A percentile compares a stretch with the other conserved stretches of the same genome.
These are phyloP conservation scores for Liparis tanakae DNA, from an alignment of 2,797 vertebrate genomes.

Conservation along the genomic window DNA sequence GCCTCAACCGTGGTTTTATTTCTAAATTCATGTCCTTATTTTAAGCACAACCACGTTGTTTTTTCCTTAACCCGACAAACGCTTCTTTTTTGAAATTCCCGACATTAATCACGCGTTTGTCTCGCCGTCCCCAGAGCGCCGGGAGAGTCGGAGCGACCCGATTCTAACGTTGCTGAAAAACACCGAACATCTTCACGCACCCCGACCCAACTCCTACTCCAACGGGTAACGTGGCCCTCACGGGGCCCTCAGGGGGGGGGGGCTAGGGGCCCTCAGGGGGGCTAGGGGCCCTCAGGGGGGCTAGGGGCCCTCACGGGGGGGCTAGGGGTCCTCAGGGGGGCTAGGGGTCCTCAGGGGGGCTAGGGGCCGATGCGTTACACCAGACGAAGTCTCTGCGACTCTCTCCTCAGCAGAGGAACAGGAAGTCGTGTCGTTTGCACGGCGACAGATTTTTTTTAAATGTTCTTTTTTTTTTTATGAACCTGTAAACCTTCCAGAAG, in stretches of 20 bases:
- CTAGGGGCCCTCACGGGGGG: neutral
- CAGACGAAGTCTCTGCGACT: conserved; percentile 7
- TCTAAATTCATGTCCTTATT: too few species aligned
- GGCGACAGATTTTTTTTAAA: neutral
- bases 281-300: conserved; percentile 1
- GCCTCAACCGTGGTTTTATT: too few species aligned
- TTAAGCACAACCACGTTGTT: neutral
- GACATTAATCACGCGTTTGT: too few species aligned
- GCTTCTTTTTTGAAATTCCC: too few species aligned
- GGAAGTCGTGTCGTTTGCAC: conserved; percentile 31
- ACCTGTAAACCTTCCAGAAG: conserved; percentile 44
- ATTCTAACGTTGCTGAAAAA: neutral
- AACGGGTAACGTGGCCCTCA: conserved; percentile 25
- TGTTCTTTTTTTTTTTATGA: conserved; percentile 2
- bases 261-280: neutral
- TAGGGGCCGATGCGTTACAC: conserved; percentile 1
- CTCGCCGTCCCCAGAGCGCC: too few species aligned
- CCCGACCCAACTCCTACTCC: neutral
- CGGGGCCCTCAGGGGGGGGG: neutral
- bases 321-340: too few species aligned
- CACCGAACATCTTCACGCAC: conserved; percentile 3
- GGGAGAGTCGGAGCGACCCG: neutral
- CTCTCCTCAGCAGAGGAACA: conserved; percentile 43
- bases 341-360: neutral
- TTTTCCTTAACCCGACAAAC: neutral